Evolutionary conservation across 1,140 invertebrate species (phyloP).

Genomic region (Calycopis cecrops): DNA sequence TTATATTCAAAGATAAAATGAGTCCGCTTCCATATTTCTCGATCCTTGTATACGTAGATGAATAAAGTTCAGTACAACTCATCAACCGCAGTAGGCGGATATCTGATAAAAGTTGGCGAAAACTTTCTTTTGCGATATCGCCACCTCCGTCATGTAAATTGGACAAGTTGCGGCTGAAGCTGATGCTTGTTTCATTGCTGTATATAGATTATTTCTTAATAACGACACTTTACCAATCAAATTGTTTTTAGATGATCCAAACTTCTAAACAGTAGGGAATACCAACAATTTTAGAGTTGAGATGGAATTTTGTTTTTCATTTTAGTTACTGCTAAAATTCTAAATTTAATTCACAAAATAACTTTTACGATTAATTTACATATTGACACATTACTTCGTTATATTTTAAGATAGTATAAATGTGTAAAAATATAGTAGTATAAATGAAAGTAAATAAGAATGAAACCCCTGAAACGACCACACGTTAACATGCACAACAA

Average conservation of each 20-base stretch:
- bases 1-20: background rate
- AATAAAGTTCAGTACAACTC: constrained; percentile 65
- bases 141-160: constrained; percentile 71
- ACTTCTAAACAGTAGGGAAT: too few relatives aligned
- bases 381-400: too few relatives aligned
- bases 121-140: constrained; percentile 69
- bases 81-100: constrained; percentile 56
- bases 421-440: too few relatives aligned
- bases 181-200: constrained; percentile 61
- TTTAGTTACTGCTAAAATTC: too few relatives aligned
- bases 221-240: constrained; percentile 47
- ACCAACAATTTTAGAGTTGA: too few relatives aligned
- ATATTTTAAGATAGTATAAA: too few relatives aligned
- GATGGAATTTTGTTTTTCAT: too few relatives aligned
- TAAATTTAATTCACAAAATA: too few relatives aligned
- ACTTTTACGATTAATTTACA: too few relatives aligned
- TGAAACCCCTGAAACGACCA: too few relatives aligned
- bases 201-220: constrained; percentile 63
- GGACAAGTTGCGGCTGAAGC: constrained; percentile 54
- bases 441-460: too few relatives aligned
- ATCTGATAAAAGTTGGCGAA: constrained; percentile 67
- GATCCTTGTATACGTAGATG: constrained; percentile 34
- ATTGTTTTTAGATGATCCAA: constrained; percentile 45
- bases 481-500: too few relatives aligned
- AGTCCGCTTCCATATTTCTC: constrained; percentile 42